phyloP scores from a whole-genome alignment of 2,888 invertebrate genomes.

The Automeris io region DNA sequence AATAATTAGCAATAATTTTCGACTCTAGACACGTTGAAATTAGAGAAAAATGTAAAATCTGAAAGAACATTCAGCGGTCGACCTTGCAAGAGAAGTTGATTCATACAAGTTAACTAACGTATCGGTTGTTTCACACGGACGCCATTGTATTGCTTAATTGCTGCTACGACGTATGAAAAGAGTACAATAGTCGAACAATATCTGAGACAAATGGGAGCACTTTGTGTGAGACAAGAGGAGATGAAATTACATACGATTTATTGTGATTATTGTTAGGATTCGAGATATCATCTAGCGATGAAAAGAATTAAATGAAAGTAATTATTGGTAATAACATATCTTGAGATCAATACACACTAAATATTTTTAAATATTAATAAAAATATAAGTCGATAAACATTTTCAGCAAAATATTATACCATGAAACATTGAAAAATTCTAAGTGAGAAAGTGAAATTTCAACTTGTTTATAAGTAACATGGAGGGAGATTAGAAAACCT shows the following conservation, averaged over 20 bases:
- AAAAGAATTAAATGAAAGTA: too few relatives aligned
- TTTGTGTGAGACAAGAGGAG: slow-evolving; percentile 7
- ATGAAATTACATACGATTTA: neutral
- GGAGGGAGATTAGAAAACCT: too few relatives aligned
- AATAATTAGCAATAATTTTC: slow-evolving; percentile 1
- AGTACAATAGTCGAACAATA: slow-evolving; percentile 26
- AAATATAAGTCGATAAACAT: too few relatives aligned
- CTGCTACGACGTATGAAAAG: slow-evolving; percentile 30
- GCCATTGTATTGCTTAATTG: slow-evolving; percentile 43
- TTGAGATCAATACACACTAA: too few relatives aligned
- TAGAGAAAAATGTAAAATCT: slow-evolving; percentile 6
- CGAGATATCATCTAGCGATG: too few relatives aligned
- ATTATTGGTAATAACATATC: too few relatives aligned
- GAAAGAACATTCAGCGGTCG: neutral
- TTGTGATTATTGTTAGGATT: too few relatives aligned
- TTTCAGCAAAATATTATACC: too few relatives aligned
- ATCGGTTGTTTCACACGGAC: slow-evolving; percentile 32
- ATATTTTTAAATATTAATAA: too few relatives aligned
- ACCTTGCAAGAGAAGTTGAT: slow-evolving; percentile 5
- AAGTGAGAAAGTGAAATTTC: too few relatives aligned
- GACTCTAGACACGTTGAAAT: slow-evolving; percentile 6
- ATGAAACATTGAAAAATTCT: too few relatives aligned
- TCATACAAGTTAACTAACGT: slow-evolving; percentile 1
- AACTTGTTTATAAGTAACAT: too few relatives aligned
- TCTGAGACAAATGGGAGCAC: slow-evolving; percentile 16